Evolutionary conservation across 2,888 invertebrate species (phyloP), one percentile per base, ranked within the genome.

Genomic region (Argyresthia albistria): DNA sequence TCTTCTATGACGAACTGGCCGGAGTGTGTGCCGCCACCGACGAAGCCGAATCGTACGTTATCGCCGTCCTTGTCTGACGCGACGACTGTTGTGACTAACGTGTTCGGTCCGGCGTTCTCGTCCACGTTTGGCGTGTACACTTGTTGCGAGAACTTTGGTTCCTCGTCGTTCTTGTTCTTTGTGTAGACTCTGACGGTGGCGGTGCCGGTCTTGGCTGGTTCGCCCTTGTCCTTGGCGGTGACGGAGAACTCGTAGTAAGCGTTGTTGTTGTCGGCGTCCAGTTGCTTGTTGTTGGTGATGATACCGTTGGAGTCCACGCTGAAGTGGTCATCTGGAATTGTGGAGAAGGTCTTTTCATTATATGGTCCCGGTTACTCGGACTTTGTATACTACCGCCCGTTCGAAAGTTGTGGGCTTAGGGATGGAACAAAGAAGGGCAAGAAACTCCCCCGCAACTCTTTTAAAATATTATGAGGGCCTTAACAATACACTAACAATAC

Each of bases 11-110:
- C 96, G 75, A 97, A 97, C 73, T 97, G 97, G 0, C 97, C 97
- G 0, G 96, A 96, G 51, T 93, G 93, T 0, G 95, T 96, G 55
- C 94, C 95, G 35, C 96, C 96, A 10, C 96, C 96, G 48, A 96
- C 96, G 80, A 95, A 95, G 49, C 95, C 95, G 69, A 97, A 98
- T 53, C 96, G 90, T 6, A 98, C 97, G 77, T 97, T 97, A 75
- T 98, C 98, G 9, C 98, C 98, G 76, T 98, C 98, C 80, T 97
- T 97, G 74, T 98, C 98, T 7, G 97, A 97, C 0, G 98, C 98
- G 1, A 98, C 97, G 0, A 98, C 97, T 0, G 98, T 98, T 8
- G 98, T 98, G 0, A 98, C 97, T 47, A 98, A 88, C 6, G 98
- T 97, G 67, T 97, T 97, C 0, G 97, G 96, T 0, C 97, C 97